phyloP scores from a whole-genome alignment of 2,113 vertebrate species.

The Muntiacus reevesi region DNA sequence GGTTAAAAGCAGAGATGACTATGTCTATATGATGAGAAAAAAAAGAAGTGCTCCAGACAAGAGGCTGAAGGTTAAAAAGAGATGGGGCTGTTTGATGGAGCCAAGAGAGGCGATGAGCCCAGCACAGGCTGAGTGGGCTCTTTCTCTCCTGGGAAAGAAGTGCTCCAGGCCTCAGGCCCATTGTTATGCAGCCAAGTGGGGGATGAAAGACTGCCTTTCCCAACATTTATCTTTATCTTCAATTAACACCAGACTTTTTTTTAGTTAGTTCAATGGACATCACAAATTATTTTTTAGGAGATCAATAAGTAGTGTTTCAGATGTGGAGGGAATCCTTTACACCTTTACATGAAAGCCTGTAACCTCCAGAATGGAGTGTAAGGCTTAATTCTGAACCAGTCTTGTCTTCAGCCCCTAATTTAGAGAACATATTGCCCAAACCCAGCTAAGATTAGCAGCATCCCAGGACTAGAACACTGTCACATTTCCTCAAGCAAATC shows the following conservation, averaged over 20 bases:
- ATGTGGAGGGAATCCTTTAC: not conserved
- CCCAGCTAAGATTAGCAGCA: not conserved
- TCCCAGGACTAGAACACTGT: not conserved
- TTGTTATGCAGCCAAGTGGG: not conserved
- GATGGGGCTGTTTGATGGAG: not conserved
- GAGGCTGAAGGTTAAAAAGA: not conserved
- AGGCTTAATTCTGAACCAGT: not conserved
- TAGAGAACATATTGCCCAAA: not conserved
- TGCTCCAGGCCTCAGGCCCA: not conserved
- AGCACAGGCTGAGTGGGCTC: not conserved
- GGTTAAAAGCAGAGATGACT: not conserved
- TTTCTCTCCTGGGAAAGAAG: not conserved
- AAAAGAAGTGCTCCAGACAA: not conserved
- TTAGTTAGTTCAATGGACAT: not conserved
- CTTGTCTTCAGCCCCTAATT: not conserved
- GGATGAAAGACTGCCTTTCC: not conserved
- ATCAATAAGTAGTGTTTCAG: not conserved
- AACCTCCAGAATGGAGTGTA: not conserved
- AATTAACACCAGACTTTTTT: not conserved
- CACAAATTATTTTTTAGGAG: not conserved
- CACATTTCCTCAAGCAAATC: not conserved
- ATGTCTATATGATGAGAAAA: not conserved
- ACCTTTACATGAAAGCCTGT: not conserved
- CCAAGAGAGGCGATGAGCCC: not conserved
- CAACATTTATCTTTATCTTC: not conserved